Conservation (phyloP, 2,797 vertebrate genomes). For the Coendou prehensilis region DNA sequence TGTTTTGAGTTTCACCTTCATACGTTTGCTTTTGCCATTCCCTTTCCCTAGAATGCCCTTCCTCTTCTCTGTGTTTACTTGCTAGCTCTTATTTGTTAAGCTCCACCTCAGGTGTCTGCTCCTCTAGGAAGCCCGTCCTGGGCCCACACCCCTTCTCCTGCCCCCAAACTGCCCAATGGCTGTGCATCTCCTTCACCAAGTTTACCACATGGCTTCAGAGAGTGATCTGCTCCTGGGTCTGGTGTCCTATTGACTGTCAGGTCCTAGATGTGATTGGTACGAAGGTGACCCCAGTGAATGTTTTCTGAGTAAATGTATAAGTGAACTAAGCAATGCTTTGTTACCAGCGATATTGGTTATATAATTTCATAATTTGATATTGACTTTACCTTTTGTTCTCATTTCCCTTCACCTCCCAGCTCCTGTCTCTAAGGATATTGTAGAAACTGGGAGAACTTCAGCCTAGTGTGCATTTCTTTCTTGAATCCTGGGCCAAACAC, state of each 20-base stretch:
- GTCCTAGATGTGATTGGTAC: background rate
- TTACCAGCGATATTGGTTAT: background rate
- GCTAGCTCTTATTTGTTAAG: background rate
- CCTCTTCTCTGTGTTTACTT: background rate
- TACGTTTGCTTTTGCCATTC: background rate
- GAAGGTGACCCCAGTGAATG: slow-evolving; percentile 9
- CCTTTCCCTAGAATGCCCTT: background rate
- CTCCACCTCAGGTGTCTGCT: background rate
- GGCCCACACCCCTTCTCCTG: too few relatives aligned
- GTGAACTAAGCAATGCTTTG: background rate
- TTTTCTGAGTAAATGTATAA: slow-evolving; percentile 53
- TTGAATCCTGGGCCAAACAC: background rate
- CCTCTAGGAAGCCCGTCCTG: background rate
- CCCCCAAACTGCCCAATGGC: background rate
- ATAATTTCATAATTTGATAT: slow-evolving; percentile 26
- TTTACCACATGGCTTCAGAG: background rate
- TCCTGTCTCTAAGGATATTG: background rate
- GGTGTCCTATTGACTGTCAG: background rate
- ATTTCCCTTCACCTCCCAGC: slow-evolving; percentile 45
- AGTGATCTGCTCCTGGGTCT: background rate
- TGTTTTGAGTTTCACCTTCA: background rate
- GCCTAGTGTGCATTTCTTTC: background rate
- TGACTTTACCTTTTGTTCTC: slow-evolving; percentile 37
- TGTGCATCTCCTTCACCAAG: background rate
- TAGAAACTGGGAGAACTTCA: background rate